Evolutionary conservation across 2,797 vertebrate species (phyloP).

Genomic region (Triplophysa yarkandensis): DNA sequence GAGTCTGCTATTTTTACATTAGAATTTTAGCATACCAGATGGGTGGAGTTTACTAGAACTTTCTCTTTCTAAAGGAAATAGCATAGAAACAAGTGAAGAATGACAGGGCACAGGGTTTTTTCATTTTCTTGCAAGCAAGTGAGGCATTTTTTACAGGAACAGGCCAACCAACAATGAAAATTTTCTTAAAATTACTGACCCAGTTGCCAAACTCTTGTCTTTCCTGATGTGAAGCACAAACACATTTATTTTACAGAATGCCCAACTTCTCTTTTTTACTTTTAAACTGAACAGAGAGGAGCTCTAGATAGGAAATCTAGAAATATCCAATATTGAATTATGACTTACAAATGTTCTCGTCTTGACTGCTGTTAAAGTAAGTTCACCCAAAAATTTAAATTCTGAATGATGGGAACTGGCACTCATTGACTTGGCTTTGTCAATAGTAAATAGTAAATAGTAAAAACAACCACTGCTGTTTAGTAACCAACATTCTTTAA

Average conservation of each 20-base stretch:
- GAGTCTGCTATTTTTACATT: conserved; percentile 11
- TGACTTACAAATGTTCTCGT: no score
- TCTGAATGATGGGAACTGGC: no score
- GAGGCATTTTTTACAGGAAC: background rate
- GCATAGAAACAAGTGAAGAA: background rate
- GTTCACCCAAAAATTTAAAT: no score
- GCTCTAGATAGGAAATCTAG: background rate
- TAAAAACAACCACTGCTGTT: no score
- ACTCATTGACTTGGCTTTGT: no score
- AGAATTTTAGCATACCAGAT: background rate
- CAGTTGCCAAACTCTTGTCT: background rate
- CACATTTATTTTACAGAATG: background rate
- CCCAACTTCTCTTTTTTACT: background rate
- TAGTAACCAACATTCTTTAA: no score
- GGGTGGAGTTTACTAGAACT: conserved; percentile 22
- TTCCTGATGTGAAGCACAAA: background rate
- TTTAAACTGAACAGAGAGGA: background rate
- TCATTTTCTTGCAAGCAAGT: background rate
- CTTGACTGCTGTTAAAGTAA: no score
- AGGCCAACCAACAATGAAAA: background rate
- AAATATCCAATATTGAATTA: no score
- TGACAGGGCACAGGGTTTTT: background rate
- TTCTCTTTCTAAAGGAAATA: background rate
- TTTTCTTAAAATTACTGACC: background rate
- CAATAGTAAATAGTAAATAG: no score